These are phyloP conservation scores for Danaus plexippus DNA, from an alignment of 1,140 invertebrate species.

Conservation along the genomic window DNA sequence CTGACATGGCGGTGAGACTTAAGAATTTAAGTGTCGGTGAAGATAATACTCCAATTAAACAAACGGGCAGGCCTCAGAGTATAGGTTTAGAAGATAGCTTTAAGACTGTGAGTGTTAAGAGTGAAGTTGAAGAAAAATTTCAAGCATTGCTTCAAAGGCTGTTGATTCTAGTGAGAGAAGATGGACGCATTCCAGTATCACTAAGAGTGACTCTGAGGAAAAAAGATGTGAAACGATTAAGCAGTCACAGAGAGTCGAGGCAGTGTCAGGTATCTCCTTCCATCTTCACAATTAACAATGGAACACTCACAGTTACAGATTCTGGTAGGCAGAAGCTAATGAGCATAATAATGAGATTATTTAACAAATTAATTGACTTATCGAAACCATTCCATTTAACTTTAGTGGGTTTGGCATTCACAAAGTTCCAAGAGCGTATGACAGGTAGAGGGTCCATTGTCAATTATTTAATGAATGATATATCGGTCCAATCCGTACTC, in stretches of 20 bases:
- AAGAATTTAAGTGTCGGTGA: conserved; percentile 80
- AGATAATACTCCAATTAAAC: conserved; percentile 79
- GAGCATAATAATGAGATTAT: conserved; percentile 80
- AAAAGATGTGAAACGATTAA: conserved; percentile 70
- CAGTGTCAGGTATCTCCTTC: conserved; percentile 79
- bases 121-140: conserved; percentile 80
- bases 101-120: conserved; percentile 77
- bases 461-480: conserved; percentile 79
- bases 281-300: conserved; percentile 73
- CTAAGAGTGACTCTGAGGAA: conserved; percentile 82
- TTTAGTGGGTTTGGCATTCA: conserved; percentile 82
- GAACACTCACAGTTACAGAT: conserved; percentile 67
- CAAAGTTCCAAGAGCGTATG: conserved; percentile 81
- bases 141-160: conserved; percentile 77
- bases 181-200: conserved; percentile 81
- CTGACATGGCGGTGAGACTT: conserved; percentile 77
- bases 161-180: conserved; percentile 79
- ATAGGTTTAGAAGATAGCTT: conserved; percentile 85
- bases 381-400: conserved; percentile 84
- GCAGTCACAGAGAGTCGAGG: conserved; percentile 79
- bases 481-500: conserved; percentile 80
- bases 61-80: conserved; percentile 77
- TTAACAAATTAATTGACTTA: conserved; percentile 80
- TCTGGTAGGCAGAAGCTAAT: conserved; percentile 77
- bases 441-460: conserved; percentile 77